Evolutionary conservation across 1,140 invertebrate species (phyloP).

Genomic region (Anastrepha ludens): DNA sequence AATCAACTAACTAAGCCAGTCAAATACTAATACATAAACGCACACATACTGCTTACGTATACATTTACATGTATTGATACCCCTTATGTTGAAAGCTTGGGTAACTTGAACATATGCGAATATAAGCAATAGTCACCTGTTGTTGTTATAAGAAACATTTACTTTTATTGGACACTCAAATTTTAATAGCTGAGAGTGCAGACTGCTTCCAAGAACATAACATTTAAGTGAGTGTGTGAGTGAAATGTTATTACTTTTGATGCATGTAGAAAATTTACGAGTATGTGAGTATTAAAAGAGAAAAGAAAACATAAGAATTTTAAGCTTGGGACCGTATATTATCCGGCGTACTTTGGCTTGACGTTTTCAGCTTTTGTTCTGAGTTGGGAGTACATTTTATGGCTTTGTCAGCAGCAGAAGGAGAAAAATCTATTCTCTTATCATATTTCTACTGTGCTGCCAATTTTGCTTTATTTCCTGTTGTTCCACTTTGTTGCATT

Average conservation of each 20-base stretch:
- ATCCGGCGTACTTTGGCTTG: background rate
- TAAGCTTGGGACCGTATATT: background rate
- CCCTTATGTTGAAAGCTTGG: no score
- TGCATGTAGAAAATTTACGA: background rate
- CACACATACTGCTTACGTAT: no score
- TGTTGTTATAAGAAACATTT: slow-evolving; percentile 17
- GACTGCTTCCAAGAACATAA: background rate
- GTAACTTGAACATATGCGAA: background rate
- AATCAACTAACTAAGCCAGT: no score
- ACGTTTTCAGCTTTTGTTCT: no score
- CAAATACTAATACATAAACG: no score
- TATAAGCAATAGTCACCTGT: slow-evolving; percentile 5
- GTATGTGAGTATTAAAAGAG: background rate
- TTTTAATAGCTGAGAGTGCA: slow-evolving; percentile 29
- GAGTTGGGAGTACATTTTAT: background rate
- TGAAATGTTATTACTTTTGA: background rate
- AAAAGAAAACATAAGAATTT: background rate
- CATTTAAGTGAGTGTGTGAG: background rate
- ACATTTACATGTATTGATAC: no score
- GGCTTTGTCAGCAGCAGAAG: background rate
- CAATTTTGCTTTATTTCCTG: background rate
- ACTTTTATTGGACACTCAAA: slow-evolving; percentile 44
- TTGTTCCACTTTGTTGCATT: background rate
- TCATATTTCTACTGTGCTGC: background rate
- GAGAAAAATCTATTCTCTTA: background rate